Evolutionary conservation across 2,888 invertebrate species (phyloP).

Genomic region (Trimorus sp.): DNA sequence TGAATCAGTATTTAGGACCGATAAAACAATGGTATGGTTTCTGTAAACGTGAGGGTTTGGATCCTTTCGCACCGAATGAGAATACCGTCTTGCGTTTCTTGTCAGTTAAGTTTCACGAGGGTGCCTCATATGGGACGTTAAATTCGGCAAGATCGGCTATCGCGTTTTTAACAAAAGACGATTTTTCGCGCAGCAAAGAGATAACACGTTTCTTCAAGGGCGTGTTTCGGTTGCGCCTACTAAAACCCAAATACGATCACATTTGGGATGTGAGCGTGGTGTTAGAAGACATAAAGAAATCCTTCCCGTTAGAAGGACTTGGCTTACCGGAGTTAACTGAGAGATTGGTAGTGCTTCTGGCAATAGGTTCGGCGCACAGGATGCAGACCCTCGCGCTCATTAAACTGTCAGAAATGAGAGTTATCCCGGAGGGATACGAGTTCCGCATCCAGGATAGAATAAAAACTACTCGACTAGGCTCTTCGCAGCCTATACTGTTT

Average conservation of each 20-base stretch:
- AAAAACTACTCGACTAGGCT: not conserved
- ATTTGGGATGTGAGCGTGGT: constrained; percentile 70
- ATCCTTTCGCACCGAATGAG: not conserved
- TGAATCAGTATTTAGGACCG: constrained; percentile 9
- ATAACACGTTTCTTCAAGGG: constrained; percentile 60
- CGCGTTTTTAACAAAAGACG: not conserved
- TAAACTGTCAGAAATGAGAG: not conserved
- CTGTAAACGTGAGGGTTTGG: not conserved
- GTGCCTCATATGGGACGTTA: constrained; percentile 10
- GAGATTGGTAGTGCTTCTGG: constrained; percentile 9
- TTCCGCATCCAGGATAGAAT: not conserved
- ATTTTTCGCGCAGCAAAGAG: not conserved
- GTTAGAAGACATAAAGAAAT: not conserved
- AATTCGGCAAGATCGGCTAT: constrained; percentile 10
- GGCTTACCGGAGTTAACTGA: constrained; percentile 8
- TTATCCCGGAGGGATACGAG: not conserved
- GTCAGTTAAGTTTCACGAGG: not conserved
- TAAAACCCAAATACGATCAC: constrained; percentile 59
- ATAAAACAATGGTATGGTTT: constrained; percentile 12
- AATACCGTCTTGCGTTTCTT: constrained; percentile 5
- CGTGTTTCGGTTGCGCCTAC: constrained; percentile 36
- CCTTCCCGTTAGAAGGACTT: not conserved
- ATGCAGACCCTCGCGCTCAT: constrained; percentile 5
- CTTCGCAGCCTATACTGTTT: not conserved
- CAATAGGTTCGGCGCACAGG: constrained; percentile 15